Evolutionary conservation across 2,888 invertebrate genomes (phyloP).

Genomic region (Anaspis maculata): DNA sequence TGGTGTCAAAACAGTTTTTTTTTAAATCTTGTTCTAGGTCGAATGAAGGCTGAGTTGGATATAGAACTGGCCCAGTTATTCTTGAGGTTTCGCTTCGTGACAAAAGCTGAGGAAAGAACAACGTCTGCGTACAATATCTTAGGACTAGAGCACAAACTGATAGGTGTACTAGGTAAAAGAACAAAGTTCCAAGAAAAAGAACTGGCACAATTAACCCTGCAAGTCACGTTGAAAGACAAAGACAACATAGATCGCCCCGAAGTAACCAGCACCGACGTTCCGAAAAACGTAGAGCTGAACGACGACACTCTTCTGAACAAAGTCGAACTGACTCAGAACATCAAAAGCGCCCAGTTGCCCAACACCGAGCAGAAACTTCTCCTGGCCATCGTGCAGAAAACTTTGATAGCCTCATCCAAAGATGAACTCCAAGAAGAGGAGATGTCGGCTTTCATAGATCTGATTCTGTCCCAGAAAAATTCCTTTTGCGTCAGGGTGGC

Average conservation of each 20-base stretch:
- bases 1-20: too few species aligned
- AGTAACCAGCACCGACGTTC: constrained; percentile 49
- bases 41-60: constrained; percentile 42
- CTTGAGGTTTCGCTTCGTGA: constrained; percentile 64
- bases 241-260: constrained; percentile 42
- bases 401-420: constrained; percentile 48
- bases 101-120: constrained; percentile 61
- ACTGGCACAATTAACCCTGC: constrained; percentile 73
- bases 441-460: constrained; percentile 65
- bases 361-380: constrained; percentile 73
- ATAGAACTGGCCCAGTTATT: constrained; percentile 59
- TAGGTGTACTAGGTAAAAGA: constrained; percentile 78
- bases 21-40: too few species aligned
- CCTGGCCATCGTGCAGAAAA: constrained; percentile 62
- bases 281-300: constrained; percentile 62
- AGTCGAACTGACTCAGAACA: constrained; percentile 59
- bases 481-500: constrained; percentile 71
- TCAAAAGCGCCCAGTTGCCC: constrained; percentile 45
- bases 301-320: constrained; percentile 83
- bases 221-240: constrained; percentile 48
- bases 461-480: constrained; percentile 57
- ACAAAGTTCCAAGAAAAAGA: constrained; percentile 81
- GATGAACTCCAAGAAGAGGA: constrained; percentile 78
- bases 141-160: constrained; percentile 59
- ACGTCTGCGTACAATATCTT: constrained; percentile 53